A percentile compares a stretch with the other conserved stretches of the same genome.
These are phyloP conservation scores for Agonopterix arenella DNA, from an alignment of 2,888 invertebrate species.

Conservation along the genomic window DNA sequence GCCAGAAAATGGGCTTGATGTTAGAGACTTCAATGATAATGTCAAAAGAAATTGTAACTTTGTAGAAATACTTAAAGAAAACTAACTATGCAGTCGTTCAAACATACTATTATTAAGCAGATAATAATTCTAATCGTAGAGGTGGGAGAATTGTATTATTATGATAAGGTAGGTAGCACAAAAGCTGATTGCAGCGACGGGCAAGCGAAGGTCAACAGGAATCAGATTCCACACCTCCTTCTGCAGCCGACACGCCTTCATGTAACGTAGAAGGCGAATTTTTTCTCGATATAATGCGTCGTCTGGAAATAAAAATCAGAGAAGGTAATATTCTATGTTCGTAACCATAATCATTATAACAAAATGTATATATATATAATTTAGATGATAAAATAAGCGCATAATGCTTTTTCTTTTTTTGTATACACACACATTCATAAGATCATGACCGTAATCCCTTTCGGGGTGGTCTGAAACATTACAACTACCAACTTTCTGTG, in stretches of 20 bases:
- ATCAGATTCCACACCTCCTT: constrained; percentile 14
- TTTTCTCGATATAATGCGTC: background rate
- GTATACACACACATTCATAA: too few species aligned
- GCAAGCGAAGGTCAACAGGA: constrained; percentile 15
- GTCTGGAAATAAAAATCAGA: background rate
- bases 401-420: too few species aligned
- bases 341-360: background rate
- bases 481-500: too few species aligned
- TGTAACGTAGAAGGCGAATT: constrained; percentile 13
- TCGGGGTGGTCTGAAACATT: too few species aligned
- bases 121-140: constrained; percentile 4
- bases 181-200: constrained; percentile 12
- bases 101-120: too few species aligned
- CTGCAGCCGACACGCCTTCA: constrained; percentile 11
- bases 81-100: too few species aligned
- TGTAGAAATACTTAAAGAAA: too few species aligned
- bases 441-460: too few species aligned
- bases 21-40: too few species aligned
- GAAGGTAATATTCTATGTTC: background rate
- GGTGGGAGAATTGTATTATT: constrained; percentile 17
- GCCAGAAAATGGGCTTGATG: too few species aligned
- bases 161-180: constrained; percentile 20
- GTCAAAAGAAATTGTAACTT: too few species aligned
- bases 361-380: too few species aligned
- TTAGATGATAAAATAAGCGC: background rate